Evolutionary conservation across 2,797 vertebrate genomes (phyloP), one percentile per base, ranked within the genome.

Genomic region (Mycteria americana): DNA sequence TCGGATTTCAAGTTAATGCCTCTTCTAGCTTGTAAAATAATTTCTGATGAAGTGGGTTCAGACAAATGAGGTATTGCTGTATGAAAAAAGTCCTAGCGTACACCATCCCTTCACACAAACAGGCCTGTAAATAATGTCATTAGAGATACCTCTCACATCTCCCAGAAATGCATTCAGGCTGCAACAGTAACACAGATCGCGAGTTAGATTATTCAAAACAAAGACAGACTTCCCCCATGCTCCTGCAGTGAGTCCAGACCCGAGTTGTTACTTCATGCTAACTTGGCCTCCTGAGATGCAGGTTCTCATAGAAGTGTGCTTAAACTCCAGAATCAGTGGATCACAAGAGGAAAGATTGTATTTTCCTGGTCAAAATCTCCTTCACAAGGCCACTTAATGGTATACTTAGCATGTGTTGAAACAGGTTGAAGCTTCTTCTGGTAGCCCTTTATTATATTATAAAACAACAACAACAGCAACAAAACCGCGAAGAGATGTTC

Each of bases 371-470:
- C 79, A 95, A 89, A 83, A 69, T 43, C 48, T 92, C 83, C 35
- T 82, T 85, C 16, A 7, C 31, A 48, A 81, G 65, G 87, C 65
- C 90, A 62, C 85, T 92, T 70, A 76, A n/a, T 17, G 74, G 85
- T 80, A n/a, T 39, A n/a, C 72, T 92, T 68, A 73, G 53, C 33
- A 21, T 37, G 70, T 79, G 88, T 45, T 91, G 56, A 92, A 95
- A 88, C 35, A 88, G 83, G 85, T 43, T 89, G 70, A 85, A 83
- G 84, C 90, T 95, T 88, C 94, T 91, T 85, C 94, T 82, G 59
- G 85, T 88, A 93, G 87, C 87, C 89, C 43, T 97, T 97, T 95
- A 97, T 96, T 95, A 89, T 81, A 93, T 95, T 82, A 89, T 78
- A 95, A 96, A 96, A 86, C 76, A 84, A 77, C 67, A 89, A 92